Evolutionary conservation across 2,113 vertebrate species (phyloP), one percentile per base, ranked within the genome.

Genomic region (Myotis lucifugus): DNA sequence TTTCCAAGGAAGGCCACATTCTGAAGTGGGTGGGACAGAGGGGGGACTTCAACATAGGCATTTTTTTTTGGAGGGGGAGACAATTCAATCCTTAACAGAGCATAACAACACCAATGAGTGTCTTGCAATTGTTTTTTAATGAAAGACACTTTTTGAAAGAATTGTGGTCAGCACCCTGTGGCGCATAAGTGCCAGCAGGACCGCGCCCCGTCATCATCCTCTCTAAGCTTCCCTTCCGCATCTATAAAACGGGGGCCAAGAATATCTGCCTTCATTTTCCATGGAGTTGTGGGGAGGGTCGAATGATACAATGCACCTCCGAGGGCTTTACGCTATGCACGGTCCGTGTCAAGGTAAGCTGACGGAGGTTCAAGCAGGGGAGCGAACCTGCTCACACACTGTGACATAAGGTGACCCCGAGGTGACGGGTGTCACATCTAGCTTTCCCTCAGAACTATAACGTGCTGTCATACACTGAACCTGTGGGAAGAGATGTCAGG

Each of bases 131-230:
- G 64, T 11, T 91, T 82, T 61, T 85, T 46, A 77, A 86, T 56
- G 81, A 87, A 87, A 87, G 64, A n/a, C 52, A 61, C 40, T 17
- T 76, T 87, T 59, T 86, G 32, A 72, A 86, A 82, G 67, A 81
- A 50, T 3, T 95, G n/a, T n/a, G 27, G 46, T 42, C 29, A 79
- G 29, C 12, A 52, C 46, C n/a, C 69, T 59, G 54, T 34, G 69
- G 4, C 7, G n/a, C 52, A 19, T 21, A 56, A 32, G 37, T 9
- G 70, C 50, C 6, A 40, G 15, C 9, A 76, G 42, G 56, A 83
- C 48, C 2, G 1, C 21, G 4, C 4, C 37, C n/a, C 46, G 46
- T 84, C 64, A 15, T 42, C 18, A 32, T 67, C 40, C 32, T 95
- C 76, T 56, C 27, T 74, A 59, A 46, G 64, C n/a, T 77, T 64